Evolutionary conservation across 1,140 invertebrate species (phyloP), one percentile per base, ranked within the genome.

Genomic region (Caenorhabditis remanei): DNA sequence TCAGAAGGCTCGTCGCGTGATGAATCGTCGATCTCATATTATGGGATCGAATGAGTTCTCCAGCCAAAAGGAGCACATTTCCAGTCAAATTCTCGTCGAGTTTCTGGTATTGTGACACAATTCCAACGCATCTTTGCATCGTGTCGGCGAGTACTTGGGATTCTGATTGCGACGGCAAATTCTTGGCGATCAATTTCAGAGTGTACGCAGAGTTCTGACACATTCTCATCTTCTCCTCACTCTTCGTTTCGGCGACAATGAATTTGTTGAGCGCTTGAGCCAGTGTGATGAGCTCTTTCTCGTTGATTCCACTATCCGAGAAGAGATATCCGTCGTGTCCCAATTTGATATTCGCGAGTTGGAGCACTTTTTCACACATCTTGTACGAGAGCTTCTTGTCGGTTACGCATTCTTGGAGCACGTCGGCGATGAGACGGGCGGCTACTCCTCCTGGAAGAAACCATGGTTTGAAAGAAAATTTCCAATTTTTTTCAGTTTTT

Each of bases 21-120:
- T 90, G 83, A 61, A 89, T 88, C 19, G 88, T 89, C 19, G 85
- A 88, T 67, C 87, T 46, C 88, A 89, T 89, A 71, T 89, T 89
- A 67, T 89, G 88, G 13, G 82, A 85, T 21, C 88, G 67, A 48
- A 89, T 88, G 11, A 89, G 19, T 50, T 89, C 88, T 85, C 88
- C 88, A 83, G 86, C 83, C 4, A 89, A 58, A 6, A 89, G 83
- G 13, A 89, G 83, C 41, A 88, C 71, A 46, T 85, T 88, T 82
- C 86, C 88, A 43, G 87, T 67, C 65, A 89, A 46, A 61, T 67
- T 83, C 53, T 89, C 87, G 43, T 89, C 88, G 13, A 89, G 71
- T n/a, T 63, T 75, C 46, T 75, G 50, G 32, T 84, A 89, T 56
- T 85, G 40, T 9, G 71, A 43, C 11, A 88, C 87, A 53, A 85